These are phyloP conservation scores for Falco peregrinus DNA, from an alignment of 2,797 vertebrate genomes.

Conservation along the genomic window DNA sequence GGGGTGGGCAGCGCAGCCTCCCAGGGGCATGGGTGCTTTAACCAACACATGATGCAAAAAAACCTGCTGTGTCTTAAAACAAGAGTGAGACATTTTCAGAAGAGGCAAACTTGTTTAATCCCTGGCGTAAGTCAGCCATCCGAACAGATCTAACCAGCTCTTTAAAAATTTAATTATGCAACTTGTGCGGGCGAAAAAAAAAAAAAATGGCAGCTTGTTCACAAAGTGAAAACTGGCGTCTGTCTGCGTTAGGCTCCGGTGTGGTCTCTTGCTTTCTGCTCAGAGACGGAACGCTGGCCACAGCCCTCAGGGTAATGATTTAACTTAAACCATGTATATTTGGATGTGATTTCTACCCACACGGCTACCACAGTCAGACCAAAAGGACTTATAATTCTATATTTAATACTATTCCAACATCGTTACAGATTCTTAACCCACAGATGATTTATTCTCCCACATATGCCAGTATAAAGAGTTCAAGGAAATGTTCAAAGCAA, in stretches of 20 bases:
- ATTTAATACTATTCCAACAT: neutral
- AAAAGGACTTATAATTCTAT: neutral
- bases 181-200: neutral
- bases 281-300: neutral
- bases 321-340: neutral
- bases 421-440: neutral
- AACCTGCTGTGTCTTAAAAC: neutral
- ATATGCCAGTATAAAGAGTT: neutral
- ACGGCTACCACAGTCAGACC: neutral
- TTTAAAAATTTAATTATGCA: neutral
- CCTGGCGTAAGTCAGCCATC: neutral
- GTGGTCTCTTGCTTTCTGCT: neutral
- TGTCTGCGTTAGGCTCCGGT: fast-evolving
- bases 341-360: neutral
- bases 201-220: neutral
- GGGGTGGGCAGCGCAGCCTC: neutral
- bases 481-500: neutral
- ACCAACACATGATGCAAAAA: neutral
- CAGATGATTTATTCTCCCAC: neutral
- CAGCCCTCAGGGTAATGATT: neutral
- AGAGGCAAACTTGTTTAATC: neutral
- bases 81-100: neutral
- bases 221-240: neutral
- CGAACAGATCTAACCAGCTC: neutral
- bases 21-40: neutral